Percentiles rank a stretch among this genome's conserved stretches.
These are phyloP conservation scores for Procambarus virginalis DNA, from an alignment of 1,140 invertebrate genomes.

Conservation along the genomic window DNA sequence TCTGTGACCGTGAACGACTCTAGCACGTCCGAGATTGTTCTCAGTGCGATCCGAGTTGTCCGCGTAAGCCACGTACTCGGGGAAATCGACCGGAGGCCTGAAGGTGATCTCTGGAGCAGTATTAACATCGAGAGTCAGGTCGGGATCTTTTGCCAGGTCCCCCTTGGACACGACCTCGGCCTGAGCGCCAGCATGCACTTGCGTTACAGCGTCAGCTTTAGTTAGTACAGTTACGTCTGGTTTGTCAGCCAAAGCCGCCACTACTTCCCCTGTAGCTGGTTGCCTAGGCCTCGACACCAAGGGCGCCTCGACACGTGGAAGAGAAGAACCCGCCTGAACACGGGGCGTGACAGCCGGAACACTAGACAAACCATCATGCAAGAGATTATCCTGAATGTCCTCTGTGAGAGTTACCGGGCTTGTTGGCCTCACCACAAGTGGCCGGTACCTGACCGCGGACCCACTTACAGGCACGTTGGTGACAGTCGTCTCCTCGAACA, in stretches of 20 bases:
- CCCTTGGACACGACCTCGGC: neutral
- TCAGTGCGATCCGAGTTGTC: neutral
- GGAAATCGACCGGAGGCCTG: neutral
- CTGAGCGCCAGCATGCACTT: neutral
- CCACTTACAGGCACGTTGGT: constrained; percentile 47
- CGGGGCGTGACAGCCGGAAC: neutral
- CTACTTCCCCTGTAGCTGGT: constrained; percentile 24
- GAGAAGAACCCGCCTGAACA: neutral
- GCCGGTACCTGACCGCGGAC: constrained; percentile 22
- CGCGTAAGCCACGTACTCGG: neutral
- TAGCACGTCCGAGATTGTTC: neutral
- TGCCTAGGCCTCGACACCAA: neutral
- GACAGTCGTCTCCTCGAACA: constrained; percentile 23
- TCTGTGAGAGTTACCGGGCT: neutral
- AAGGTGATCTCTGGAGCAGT: neutral
- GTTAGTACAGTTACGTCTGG: constrained; percentile 45
- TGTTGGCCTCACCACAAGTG: constrained; percentile 51
- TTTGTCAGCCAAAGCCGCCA: constrained; percentile 19
- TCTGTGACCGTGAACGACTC: constrained; percentile 1
- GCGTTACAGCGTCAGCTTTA: constrained; percentile 1
- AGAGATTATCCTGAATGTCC: constrained; percentile 51
- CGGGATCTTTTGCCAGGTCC: neutral
- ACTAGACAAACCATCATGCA: constrained; percentile 48
- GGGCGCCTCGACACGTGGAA: neutral
- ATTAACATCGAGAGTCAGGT: neutral